Evolutionary conservation across 2,888 invertebrate genomes (phyloP), one percentile per base, ranked within the genome.

Genomic region (Epirrhoe tristata): DNA sequence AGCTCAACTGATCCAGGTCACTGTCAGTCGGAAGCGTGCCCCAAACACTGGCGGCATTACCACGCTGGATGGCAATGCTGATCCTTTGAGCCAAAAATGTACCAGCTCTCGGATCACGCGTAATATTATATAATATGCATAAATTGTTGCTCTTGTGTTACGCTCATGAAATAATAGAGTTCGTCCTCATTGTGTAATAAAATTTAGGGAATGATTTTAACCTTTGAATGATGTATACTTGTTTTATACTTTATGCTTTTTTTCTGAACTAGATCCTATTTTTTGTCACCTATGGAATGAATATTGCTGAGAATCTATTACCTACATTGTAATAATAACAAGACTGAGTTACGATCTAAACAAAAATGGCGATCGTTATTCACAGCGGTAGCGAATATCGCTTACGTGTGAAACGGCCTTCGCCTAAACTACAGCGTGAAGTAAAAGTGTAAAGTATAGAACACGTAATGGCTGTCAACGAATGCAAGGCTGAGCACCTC

Each of bases 111-210:
- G n/a, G n/a, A n/a, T n/a, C n/a, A n/a, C n/a, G n/a, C n/a, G n/a
- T n/a, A n/a, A n/a, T n/a, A n/a, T n/a, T n/a, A n/a, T n/a, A 24
- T 31, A 6, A 24, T 31, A 24, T 16, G 39, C 55, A 7, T 59
- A 55, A 62, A 62, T 57, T 59, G 52, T 56, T 68, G 68, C 61
- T 70, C 65, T 51, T 70, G 66, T 70, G 69, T 72, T 70, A 71
- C 69, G 87, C 87, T 87, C 87, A 85, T 77, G 75, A 69, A 74
- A 70, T 67, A 74, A 75, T 74, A 77, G 81, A 83, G 82, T 81
- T 82, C 82, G 87, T 88, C 85, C 86, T 82, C 77, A 77, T 77
- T 82, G 75, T 79, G 78, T 77, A 72, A 53, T 65, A 55, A 65
- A n/a, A n/a, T n/a, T n/a, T 67, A 52, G 24, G 58, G 64, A 68